Evolutionary conservation across 2,797 vertebrate genomes (phyloP).

Genomic region (Sebastes vulpes): DNA sequence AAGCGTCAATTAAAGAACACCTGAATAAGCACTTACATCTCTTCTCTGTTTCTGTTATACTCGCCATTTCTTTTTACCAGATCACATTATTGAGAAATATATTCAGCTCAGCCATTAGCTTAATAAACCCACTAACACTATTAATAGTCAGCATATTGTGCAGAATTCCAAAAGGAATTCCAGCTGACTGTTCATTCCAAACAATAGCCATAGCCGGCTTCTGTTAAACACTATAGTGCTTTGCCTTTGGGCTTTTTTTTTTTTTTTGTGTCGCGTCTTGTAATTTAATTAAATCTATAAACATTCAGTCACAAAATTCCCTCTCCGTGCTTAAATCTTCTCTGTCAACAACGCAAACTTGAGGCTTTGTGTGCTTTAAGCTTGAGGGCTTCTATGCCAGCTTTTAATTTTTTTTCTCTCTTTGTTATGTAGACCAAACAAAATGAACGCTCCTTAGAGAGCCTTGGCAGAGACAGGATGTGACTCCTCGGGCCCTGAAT

Average conservation of each 20-base stretch:
- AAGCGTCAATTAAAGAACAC: neutral
- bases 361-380: conserved; percentile 56
- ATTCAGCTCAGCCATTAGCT: conserved; percentile 7
- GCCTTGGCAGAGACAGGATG: conserved; percentile 64
- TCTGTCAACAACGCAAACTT: conserved; percentile 53
- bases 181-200: conserved; percentile 52
- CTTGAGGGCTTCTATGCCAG: conserved; percentile 60
- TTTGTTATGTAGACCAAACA: conserved; percentile 81
- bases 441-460: conserved; percentile 73
- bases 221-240: conserved; percentile 35
- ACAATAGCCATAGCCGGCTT: conserved; percentile 49
- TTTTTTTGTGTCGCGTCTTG: conserved; percentile 39
- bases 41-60: neutral
- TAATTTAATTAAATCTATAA: conserved; percentile 80
- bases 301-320: conserved; percentile 61
- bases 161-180: conserved; percentile 40
- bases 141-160: conserved; percentile 49
- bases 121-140: conserved; percentile 31
- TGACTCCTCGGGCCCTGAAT: conserved; percentile 73
- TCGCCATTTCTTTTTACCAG: neutral
- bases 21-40: neutral
- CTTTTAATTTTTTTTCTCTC: conserved; percentile 69
- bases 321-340: conserved; percentile 51
- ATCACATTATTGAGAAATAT: conserved; percentile 7
- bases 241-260: conserved; percentile 48